A percentile compares a stretch with the other conserved stretches of the same genome.
These are phyloP conservation scores for Chalcis sispes DNA, from an alignment of 2,888 invertebrate species.

Conservation along the genomic window DNA sequence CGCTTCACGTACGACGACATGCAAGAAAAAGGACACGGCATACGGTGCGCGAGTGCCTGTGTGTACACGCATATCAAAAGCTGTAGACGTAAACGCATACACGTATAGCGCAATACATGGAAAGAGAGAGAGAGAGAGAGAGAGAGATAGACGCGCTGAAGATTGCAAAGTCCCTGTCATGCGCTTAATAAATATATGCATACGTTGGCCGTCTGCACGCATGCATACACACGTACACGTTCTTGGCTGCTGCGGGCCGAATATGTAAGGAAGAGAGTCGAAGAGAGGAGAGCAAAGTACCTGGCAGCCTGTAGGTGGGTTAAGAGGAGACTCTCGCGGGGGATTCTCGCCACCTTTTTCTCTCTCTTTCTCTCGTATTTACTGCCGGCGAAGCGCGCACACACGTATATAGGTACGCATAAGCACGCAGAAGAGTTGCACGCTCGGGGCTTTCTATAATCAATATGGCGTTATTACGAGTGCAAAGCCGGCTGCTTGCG, in stretches of 20 bases:
- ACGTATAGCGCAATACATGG: not conserved
- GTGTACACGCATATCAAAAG: no score
- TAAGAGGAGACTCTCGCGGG: not conserved
- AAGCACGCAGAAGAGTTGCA: not conserved
- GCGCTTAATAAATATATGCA: constrained; percentile 50
- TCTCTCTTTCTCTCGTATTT: constrained; percentile 35
- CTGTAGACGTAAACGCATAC: no score
- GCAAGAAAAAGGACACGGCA: not conserved
- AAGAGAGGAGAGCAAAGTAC: not conserved
- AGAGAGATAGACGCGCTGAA: not conserved
- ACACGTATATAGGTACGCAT: no score
- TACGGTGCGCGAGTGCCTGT: no score
- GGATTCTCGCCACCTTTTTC: constrained; percentile 32
- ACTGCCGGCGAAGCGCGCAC: constrained; percentile 13
- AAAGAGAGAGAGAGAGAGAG: no score
- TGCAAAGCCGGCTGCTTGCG: constrained; percentile 1
- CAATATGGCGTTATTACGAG: constrained; percentile 48
- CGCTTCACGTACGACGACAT: not conserved
- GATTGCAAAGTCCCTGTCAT: constrained; percentile 39
- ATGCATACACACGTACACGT: not conserved
- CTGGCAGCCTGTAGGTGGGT: constrained; percentile 26
- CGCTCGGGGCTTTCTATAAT: constrained; percentile 8
- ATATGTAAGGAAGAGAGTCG: no score
- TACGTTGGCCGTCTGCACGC: not conserved
- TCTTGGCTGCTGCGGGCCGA: constrained; percentile 3